Conservation (phyloP, 2,888 invertebrate genomes). For the Coelinius sp. region DNA sequence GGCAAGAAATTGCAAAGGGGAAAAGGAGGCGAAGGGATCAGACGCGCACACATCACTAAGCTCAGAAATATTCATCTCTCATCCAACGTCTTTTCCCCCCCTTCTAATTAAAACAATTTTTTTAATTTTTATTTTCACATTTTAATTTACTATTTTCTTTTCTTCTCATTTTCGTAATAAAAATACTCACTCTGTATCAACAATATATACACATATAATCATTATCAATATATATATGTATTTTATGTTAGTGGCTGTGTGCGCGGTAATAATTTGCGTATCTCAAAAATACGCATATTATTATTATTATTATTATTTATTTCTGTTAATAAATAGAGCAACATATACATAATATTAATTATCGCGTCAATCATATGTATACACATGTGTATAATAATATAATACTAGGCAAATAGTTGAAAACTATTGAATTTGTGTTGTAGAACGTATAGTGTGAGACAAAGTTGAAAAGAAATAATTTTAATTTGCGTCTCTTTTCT, state of each 20-base stretch:
- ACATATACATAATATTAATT: constrained; percentile 69
- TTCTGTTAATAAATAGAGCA: constrained; percentile 69
- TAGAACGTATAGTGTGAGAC: constrained; percentile 35
- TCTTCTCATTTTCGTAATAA: constrained; percentile 56
- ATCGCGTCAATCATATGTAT: constrained; percentile 58
- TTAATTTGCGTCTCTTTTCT: constrained; percentile 1
- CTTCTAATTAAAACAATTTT: constrained; percentile 37
- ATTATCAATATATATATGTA: constrained; percentile 42
- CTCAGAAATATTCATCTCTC: not conserved
- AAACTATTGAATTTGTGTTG: constrained; percentile 7
- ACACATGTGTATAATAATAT: constrained; percentile 51
- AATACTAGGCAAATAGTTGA: constrained; percentile 42
- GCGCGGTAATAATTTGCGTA: constrained; percentile 31
- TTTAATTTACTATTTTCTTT: constrained; percentile 32
- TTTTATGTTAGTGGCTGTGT: constrained; percentile 47
- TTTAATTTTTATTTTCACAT: not conserved
- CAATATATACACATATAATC: constrained; percentile 61
- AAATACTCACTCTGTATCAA: constrained; percentile 64
- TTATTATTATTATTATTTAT: constrained; percentile 25
- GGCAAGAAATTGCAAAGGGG: constrained; percentile 27
- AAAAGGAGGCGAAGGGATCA: constrained; percentile 36
- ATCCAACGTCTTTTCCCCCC: not conserved
- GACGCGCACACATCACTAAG: constrained; percentile 43
- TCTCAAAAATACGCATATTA: constrained; percentile 24
- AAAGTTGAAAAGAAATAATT: not conserved